Conservation (phyloP, 2,888 invertebrate species). For the Drosophila aldrichi region DNA sequence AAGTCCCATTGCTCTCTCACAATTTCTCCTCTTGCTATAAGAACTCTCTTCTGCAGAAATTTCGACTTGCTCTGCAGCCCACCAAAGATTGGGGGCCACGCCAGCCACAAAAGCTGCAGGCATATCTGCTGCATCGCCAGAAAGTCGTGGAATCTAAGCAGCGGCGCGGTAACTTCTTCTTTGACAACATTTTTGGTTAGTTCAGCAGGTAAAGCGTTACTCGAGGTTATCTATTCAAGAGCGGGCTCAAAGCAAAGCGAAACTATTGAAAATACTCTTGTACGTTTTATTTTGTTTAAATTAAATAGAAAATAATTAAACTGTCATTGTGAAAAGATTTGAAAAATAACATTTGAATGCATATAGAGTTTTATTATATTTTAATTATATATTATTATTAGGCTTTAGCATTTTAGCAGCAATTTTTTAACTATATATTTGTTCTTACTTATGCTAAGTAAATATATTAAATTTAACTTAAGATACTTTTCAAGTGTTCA, state of each 20-base stretch:
- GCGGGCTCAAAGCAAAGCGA: slow-evolving; percentile 4
- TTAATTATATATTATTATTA: slow-evolving; percentile 18
- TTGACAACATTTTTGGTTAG: slow-evolving; percentile 83
- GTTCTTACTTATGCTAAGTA: slow-evolving; percentile 29
- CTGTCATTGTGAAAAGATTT: slow-evolving; percentile 52
- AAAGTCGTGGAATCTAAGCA: slow-evolving; percentile 20
- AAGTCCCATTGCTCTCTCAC: slow-evolving; percentile 3
- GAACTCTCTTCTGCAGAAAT: slow-evolving; percentile 73
- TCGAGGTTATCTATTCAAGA: neutral
- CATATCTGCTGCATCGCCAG: slow-evolving; percentile 84
- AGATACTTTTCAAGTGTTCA: slow-evolving; percentile 10
- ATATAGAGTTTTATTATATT: slow-evolving; percentile 25
- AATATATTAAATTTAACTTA: slow-evolving; percentile 27
- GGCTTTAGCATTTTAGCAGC: slow-evolving; percentile 55
- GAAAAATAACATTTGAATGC: slow-evolving; percentile 34
- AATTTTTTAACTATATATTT: slow-evolving; percentile 31
- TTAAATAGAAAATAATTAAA: slow-evolving; percentile 34
- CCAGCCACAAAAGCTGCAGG: slow-evolving; percentile 84
- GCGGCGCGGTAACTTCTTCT: slow-evolving; percentile 55
- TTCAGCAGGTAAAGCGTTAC: neutral
- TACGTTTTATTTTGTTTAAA: slow-evolving; percentile 60
- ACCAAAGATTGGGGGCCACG: slow-evolving; percentile 82
- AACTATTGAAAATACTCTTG: slow-evolving; percentile 37
- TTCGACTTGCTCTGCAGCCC: slow-evolving; percentile 76
- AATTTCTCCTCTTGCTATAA: neutral